Conservation (phyloP, 1,140 invertebrate species). For the Trypoxylus dichotomus region DNA sequence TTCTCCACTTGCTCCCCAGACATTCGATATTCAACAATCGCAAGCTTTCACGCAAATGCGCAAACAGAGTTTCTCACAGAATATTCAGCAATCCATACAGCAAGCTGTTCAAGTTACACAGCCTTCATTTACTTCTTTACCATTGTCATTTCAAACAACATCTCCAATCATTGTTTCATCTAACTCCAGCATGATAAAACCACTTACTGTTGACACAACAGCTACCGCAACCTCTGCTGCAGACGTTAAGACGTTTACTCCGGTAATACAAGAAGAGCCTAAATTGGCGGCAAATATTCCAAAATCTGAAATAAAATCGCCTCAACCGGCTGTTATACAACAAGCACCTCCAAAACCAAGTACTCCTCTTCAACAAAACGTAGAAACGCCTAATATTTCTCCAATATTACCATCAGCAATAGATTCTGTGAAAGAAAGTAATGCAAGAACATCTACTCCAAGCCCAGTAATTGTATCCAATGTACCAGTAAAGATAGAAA, state of each 20-base stretch:
- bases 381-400: neutral
- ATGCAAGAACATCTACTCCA: conserved; percentile 50
- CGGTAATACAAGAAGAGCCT: conserved; percentile 48
- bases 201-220: neutral
- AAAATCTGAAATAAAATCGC: neutral
- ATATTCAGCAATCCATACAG: neutral
- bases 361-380: conserved; percentile 28
- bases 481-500: conserved; percentile 27
- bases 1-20: conserved; percentile 14
- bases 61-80: neutral
- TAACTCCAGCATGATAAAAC: conserved; percentile 29
- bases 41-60: neutral
- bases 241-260: conserved; percentile 46
- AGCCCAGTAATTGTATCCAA: conserved; percentile 58
- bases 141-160: conserved; percentile 34
- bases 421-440: neutral
- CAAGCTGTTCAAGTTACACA: neutral
- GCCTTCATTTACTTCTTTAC: neutral
- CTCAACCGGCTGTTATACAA: conserved; percentile 17
- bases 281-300: conserved; percentile 36
- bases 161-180: conserved; percentile 44
- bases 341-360: conserved; percentile 33
- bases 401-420: neutral
- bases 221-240: conserved; percentile 8
- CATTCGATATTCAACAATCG: neutral